phyloP scores from a whole-genome alignment of 1,140 invertebrate genomes.

The Chrysoperla carnea region DNA sequence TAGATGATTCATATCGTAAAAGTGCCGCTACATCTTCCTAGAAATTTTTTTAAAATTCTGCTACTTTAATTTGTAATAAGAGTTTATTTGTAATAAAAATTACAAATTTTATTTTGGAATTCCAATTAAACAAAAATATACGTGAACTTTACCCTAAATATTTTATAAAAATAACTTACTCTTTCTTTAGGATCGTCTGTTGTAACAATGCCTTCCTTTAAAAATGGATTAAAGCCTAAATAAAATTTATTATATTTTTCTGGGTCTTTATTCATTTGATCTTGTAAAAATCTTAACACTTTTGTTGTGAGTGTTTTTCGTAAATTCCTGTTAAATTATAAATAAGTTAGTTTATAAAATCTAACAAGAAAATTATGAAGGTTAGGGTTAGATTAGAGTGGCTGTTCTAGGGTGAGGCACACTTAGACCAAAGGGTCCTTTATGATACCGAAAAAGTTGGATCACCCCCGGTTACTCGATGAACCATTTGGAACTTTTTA shows the following conservation, averaged over 20 bases:
- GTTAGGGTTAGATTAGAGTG: too few species aligned
- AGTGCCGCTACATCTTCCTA: slow-evolving; percentile 85
- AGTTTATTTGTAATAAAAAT: too few species aligned
- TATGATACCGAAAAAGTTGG: too few species aligned
- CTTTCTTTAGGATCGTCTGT: slow-evolving; percentile 62
- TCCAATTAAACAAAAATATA: too few species aligned
- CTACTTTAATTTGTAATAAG: background rate
- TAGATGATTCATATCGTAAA: slow-evolving; percentile 83
- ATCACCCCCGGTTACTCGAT: too few species aligned
- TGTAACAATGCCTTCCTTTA: slow-evolving; percentile 89
- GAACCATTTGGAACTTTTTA: too few species aligned
- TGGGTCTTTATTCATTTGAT: slow-evolving; percentile 68
- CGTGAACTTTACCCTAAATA: too few species aligned
- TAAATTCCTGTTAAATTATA: slow-evolving; percentile 54
- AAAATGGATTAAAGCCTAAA: slow-evolving; percentile 78
- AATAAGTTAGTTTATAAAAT: too few species aligned
- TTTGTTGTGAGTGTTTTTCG: slow-evolving; percentile 68
- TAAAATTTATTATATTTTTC: slow-evolving; percentile 78
- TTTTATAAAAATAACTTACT: slow-evolving; percentile 28
- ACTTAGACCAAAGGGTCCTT: too few species aligned
- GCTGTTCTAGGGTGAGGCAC: too few species aligned
- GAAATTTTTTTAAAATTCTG: slow-evolving; percentile 14
- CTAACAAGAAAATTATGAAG: too few species aligned
- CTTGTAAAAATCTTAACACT: slow-evolving; percentile 71
- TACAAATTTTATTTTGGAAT: too few species aligned